Evolutionary conservation across 23 tunicate genomes (phyloP), one percentile per base, ranked within the genome.

Genomic region (Pegea sp.): DNA sequence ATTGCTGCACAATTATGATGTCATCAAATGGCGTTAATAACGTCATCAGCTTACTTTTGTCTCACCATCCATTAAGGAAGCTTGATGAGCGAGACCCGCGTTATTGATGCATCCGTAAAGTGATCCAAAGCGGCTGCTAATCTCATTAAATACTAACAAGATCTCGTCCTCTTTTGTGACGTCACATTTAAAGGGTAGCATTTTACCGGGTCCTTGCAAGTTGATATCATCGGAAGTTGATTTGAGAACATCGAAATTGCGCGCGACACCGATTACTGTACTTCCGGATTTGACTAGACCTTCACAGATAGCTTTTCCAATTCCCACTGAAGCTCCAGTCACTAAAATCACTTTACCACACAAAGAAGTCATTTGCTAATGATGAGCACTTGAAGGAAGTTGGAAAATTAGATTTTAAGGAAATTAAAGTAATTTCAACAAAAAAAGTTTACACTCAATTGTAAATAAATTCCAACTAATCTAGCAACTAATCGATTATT

Each of bases 241-340:
- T 30, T 78, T 24, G 5, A 78, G 72, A 65, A 61, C 32, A 24
- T 65, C 68, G 23, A 67, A 26, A 43, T 70, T 78, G 53, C 92
- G 33, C 13, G 72, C 92, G 53, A 78, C 70, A 4, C 63, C 68
- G 52, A 78, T 68, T 8, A 70, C 92, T 26, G 59, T 78, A 59
- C 70, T 57, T 28, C 78, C 78, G 33, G 55, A 30, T 50, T 29
- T 22, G 1, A 49, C 78, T 31, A 78, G 57, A 26, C 70, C 65
- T 29, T 58, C 33, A 30, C 62, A 78, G 43, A 64, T 64, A 27
- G 78, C 92, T 44, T 43, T 30, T 11, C 92, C 92, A 42, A 78
- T 78, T 22, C 92, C 92, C 29, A 57, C 57, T 19, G 92, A 78
- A 1, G 72, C 92, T 3, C 92, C 92, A 48, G 92, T 78, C 23